Evolutionary conservation across 2,888 invertebrate genomes (phyloP), one percentile per base, ranked within the genome.

Genomic region (Cantharis rustica): DNA sequence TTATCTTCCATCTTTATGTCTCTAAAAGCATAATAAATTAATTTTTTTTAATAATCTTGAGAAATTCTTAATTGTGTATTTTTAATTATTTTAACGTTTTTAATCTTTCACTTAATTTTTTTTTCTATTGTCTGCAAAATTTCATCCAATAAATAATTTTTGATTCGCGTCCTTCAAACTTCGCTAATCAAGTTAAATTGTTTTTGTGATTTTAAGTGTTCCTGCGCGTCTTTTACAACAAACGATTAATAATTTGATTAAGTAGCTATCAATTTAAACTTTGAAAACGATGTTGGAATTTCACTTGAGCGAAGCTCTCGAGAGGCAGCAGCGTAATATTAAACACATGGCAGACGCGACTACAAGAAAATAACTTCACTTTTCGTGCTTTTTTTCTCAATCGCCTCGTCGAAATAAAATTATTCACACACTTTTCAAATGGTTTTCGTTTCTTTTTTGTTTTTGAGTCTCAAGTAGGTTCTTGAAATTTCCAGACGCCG

Each of bases 241-340:
- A 47, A 47, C 47, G 47, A 17, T 16, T 16, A 63, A 23, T 26
- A 64, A 64, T 10, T 64, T 16, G 62, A 72, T 27, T 20, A 23
- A 66, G 23, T 23, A 20, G 23, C 20, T 23, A 66, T 66, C 20
- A 66, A 66, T 66, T 66, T 66, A 17, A 66, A 66, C 20, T 66
- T 66, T 23, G 20, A 17, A 66, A 66, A 17, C 47, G 47, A n/a
- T 47, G 47, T 31, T 62, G 69, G 16, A 68, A 23, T 70, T 68
- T 64, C 71, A 31, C 64, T 16, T 27, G n/a, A 78, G 73, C 71
- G 71, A 66, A 71, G 27, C 73, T 68, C 73, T 73, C 15, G 68
- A 62, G 73, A 69, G 47, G 47, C n/a, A 62, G 16, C 27, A 13
- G 16, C 27, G 16, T 62, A 69, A 69, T 69, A 69, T 16, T 62